Percentiles rank a stretch among this genome's conserved stretches.
phyloP scores from a whole-genome alignment of 2,113 vertebrate species.

The Triplophysa siluroides region DNA sequence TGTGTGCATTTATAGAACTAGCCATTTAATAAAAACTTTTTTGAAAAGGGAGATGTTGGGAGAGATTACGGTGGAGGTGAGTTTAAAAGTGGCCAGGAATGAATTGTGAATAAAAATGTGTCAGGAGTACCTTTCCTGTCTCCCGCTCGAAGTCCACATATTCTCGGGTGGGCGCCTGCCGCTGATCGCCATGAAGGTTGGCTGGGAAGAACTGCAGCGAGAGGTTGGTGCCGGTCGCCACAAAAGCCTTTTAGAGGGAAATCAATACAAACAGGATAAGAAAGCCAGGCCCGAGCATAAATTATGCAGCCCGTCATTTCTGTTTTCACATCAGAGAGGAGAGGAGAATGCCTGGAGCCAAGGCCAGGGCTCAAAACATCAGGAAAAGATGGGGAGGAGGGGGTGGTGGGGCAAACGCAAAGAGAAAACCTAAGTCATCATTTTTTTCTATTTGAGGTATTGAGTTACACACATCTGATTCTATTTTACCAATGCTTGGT shows the following conservation, averaged over 20 bases:
- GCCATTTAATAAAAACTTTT: too few species aligned
- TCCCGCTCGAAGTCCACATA: conserved; percentile 99
- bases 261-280: conserved; percentile 99
- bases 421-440: conserved; percentile 88
- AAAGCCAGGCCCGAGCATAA: conserved; percentile 87
- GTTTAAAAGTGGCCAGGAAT: background rate
- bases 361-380: conserved; percentile 62
- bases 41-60: background rate
- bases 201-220: conserved; percentile 99
- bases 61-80: background rate
- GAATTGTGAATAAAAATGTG: background rate
- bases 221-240: conserved; percentile 99
- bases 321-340: conserved; percentile 82
- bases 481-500: conserved; percentile 88
- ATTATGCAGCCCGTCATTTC: conserved; percentile 96
- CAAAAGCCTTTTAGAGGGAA: conserved; percentile 98
- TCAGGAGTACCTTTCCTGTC: conserved; percentile 90
- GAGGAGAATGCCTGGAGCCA: conserved; percentile 73
- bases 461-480: conserved; percentile 98
- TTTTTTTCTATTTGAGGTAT: conserved; percentile 89
- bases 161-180: conserved; percentile 94
- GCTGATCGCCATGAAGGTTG: conserved; percentile 95
- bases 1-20: too few species aligned
- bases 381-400: conserved; percentile 33
- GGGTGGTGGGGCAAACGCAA: conserved; percentile 35